Evolutionary conservation across 2,797 vertebrate species (phyloP), one percentile per base, ranked within the genome.

Genomic region (Smutsia temminckii): DNA sequence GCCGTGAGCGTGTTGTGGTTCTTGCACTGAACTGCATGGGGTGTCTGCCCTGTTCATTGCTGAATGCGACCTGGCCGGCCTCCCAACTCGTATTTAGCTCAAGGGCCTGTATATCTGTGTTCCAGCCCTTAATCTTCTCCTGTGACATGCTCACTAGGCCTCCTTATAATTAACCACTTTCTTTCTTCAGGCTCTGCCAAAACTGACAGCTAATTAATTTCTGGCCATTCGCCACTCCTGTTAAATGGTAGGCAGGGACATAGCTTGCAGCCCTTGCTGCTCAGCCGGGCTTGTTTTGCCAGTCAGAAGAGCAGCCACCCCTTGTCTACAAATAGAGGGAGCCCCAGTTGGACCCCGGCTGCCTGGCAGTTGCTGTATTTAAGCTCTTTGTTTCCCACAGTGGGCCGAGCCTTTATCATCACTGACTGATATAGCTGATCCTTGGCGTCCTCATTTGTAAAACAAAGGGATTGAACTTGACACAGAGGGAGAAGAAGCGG

Each of bases 181-280:
- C 74, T 79, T 92, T 92, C 79, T 81, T 72, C 55, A 7, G 20
- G 49, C 69, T 94, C 78, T 92, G 95, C 95, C 95, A 92, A 91
- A 96, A 94, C 94, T 27, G 66, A 85, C 74, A 95, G 93, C 90
- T 97, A 92, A 96, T 97, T 97, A 95, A 93, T 96, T 92, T 96
- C 94, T 97, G 94, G 97, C 95, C 29, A 74, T 61, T 51, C 1
- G 59, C 94, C 95, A 85, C 29, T 61, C 51, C 53, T 10, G 46
- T 91, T 92, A 91, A 90, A 74, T 32, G 85, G 89, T 71, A 92
- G 97, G 94, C 64, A 88, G 97, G 75, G 87, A 88, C 3, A 3
- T 17, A 80, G 89, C 80, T 85, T 21, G 53, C 27, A 8, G 37
- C 37, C 83, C 85, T 66, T 1, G 25, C 57, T 80, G 92, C 69